Conservation (phyloP, 2,888 invertebrate genomes). For the Allolobophora icterica region DNA sequence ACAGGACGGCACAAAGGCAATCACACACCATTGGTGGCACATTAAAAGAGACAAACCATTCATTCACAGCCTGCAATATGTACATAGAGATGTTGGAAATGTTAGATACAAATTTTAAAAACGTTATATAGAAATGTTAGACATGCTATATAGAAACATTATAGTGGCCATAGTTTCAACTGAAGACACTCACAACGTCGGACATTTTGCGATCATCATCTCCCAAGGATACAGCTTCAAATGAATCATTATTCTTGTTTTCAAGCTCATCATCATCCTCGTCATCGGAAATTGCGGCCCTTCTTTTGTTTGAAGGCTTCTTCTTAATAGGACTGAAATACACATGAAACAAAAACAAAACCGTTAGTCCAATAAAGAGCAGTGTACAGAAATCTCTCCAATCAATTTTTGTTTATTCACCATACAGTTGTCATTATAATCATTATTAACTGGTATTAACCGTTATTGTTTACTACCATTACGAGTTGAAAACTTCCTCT, state of each 20-base stretch:
- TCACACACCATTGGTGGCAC: not conserved
- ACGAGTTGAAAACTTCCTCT: too few relatives aligned
- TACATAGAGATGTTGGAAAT: not conserved
- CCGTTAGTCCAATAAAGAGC: not conserved
- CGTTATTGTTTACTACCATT: too few relatives aligned
- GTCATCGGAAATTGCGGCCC: slow-evolving; percentile 31
- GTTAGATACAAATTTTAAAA: not conserved
- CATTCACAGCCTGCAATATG: not conserved
- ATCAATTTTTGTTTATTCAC: too few relatives aligned
- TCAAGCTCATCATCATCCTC: slow-evolving; percentile 32
- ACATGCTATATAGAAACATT: not conserved
- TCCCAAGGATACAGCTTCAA: slow-evolving; percentile 32
- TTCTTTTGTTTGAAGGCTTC: slow-evolving; percentile 30
- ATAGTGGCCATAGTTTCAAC: not conserved
- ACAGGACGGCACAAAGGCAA: too few relatives aligned
- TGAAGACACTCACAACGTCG: not conserved
- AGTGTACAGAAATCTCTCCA: not conserved
- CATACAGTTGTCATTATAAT: too few relatives aligned
- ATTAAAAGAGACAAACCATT: not conserved
- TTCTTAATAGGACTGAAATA: slow-evolving; percentile 5
- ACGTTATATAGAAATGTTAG: not conserved
- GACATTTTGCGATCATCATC: not conserved
- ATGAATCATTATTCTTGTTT: slow-evolving; percentile 38
- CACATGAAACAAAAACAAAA: not conserved
- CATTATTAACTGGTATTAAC: too few relatives aligned